Evolutionary conservation across 2,797 vertebrate species (phyloP), one percentile per base, ranked within the genome.

Genomic region (Salarias fasciatus): DNA sequence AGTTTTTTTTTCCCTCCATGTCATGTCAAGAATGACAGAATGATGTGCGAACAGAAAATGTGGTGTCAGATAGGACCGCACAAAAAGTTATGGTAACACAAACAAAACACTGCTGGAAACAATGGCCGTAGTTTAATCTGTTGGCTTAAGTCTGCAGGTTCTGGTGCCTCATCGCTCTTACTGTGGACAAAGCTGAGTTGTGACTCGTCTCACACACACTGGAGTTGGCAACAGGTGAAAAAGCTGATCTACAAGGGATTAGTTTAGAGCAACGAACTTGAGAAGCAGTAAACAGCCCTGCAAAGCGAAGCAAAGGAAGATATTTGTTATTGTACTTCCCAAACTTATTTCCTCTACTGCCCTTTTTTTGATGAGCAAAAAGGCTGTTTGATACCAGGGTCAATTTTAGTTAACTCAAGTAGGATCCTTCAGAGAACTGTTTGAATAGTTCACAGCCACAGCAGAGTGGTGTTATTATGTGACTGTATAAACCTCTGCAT

Each of bases 1-100:
- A n/a, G n/a, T 24, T 7, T 50, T 52, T 15, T 5, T 24, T 55
- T 46, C 55, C 8, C 15, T 58, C 65, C 3, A 14, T n/a, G n/a
- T n/a, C n/a, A n/a, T n/a, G n/a, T n/a, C n/a, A n/a, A n/a, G 30
- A 29, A 0, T 33, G 11, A 59, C n/a, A 58, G 15, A 0, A 46
- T 15, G 4, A n/a, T n/a, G n/a, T n/a, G n/a, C n/a, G n/a, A n/a
- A n/a, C n/a, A n/a, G n/a, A n/a, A n/a, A n/a, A n/a, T n/a, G n/a
- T n/a, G n/a, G n/a, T n/a, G 28, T 63, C 40, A 57, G 10, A 38
- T n/a, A 9, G n/a, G 11, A 3, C n/a, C 36, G 51, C 35, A 30
- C n/a, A n/a, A 48, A 31, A 33, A 12, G 12, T 11, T 40, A 40
- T 28, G 0, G 3, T 29, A 28, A 37, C 37, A 40, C n/a, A 33